Evolutionary conservation across 2,113 vertebrate species (phyloP).

Genomic region (Nerophis ophidion): DNA sequence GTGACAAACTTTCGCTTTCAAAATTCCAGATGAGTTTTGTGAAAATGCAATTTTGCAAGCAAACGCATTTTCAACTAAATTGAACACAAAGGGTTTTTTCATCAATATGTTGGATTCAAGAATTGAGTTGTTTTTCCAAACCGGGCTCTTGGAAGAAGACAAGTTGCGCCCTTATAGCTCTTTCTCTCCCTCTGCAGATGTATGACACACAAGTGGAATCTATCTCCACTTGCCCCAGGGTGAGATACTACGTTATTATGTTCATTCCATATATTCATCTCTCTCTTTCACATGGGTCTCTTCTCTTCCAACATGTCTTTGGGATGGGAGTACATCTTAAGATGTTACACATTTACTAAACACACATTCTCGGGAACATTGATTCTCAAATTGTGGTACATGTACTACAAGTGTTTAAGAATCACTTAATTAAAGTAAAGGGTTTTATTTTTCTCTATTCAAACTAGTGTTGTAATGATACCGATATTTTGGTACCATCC

Average conservation of each 20-base stretch:
- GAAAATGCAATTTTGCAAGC: not conserved
- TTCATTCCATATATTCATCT: slow-evolving; percentile 10
- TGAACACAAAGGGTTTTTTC: slow-evolving; percentile 5
- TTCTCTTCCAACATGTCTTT: not conserved
- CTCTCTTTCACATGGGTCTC: not conserved
- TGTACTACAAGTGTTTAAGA: no score
- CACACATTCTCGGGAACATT: slow-evolving; percentile 3
- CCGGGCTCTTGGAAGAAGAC: slow-evolving; percentile 10
- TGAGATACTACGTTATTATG: slow-evolving; percentile 12
- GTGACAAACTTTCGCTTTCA: slow-evolving; percentile 17
- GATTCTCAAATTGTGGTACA: no score
- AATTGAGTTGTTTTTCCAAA: slow-evolving; percentile 10
- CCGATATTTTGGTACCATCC: no score
- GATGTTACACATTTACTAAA: slow-evolving; percentile 8
- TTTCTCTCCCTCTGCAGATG: slow-evolving; percentile 10
- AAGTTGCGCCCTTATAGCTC: slow-evolving; percentile 4
- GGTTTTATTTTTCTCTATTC: no score
- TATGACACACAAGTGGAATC: slow-evolving; percentile 7
- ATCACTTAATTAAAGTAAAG: no score
- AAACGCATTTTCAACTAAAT: slow-evolving; percentile 11
- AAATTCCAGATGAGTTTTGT: slow-evolving; percentile 19
- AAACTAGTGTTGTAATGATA: no score
- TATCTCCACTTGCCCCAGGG: slow-evolving; percentile 15
- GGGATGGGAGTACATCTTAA: not conserved
- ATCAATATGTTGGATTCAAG: not conserved